phyloP scores from a whole-genome alignment of 2,888 invertebrate species.

The Osedax fenrisi region DNA sequence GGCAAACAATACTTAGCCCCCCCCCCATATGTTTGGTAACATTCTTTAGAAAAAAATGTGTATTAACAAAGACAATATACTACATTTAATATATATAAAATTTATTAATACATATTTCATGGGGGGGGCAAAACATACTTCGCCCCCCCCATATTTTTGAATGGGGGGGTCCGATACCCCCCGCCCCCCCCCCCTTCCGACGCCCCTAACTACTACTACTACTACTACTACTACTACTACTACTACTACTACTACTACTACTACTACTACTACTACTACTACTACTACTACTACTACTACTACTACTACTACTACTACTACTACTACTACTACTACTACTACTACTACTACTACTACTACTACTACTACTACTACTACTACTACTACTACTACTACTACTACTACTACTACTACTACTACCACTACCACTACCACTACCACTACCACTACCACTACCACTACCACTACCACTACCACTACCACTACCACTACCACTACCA shows the following conservation, averaged over 20 bases:
- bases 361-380: not conserved
- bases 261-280: not conserved
- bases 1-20: no score
- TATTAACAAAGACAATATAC: no score
- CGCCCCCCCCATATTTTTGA: no score
- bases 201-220: not conserved
- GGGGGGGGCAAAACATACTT: no score
- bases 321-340: not conserved
- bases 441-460: conserved; percentile 3
- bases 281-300: not conserved
- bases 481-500: conserved; percentile 6
- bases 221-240: not conserved
- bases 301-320: not conserved
- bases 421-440: conserved; percentile 6
- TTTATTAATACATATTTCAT: no score
- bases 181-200: no score
- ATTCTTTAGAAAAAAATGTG: no score
- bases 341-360: not conserved
- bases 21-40: no score
- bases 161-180: no score
- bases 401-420: not conserved
- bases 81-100: no score
- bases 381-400: not conserved
- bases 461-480: conserved; percentile 12
- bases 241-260: not conserved